Evolutionary conservation across 2,113 vertebrate species (phyloP).

Genomic region (Tachysurus fulvidraco): DNA sequence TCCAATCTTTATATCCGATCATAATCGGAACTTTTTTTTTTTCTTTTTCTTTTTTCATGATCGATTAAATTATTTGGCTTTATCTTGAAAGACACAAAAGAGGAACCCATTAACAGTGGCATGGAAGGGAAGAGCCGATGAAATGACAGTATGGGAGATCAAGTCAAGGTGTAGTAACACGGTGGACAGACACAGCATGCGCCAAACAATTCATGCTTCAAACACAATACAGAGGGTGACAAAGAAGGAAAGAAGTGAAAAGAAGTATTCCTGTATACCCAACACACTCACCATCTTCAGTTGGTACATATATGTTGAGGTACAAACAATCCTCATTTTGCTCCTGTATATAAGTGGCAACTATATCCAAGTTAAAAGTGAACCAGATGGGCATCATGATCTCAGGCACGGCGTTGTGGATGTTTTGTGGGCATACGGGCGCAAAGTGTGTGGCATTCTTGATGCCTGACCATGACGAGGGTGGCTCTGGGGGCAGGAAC

Average conservation of each 20-base stretch:
- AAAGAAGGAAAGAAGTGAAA: slow-evolving; percentile 55
- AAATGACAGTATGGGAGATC: slow-evolving; percentile 72
- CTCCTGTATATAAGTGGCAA: slow-evolving; percentile 97
- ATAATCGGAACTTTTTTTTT: slow-evolving; percentile 61
- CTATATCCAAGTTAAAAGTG: slow-evolving; percentile 98
- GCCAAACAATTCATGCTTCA: slow-evolving; percentile 85
- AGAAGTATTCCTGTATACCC: slow-evolving; percentile 58
- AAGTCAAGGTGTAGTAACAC: slow-evolving; percentile 72
- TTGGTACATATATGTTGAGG: slow-evolving; percentile 98
- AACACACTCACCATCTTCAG: slow-evolving; percentile 98
- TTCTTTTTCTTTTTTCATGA: slow-evolving; percentile 53
- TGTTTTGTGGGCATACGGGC: slow-evolving; percentile 97
- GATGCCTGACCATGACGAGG: slow-evolving; percentile 95
- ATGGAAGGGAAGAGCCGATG: slow-evolving; percentile 78
- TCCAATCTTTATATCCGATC: slow-evolving; percentile 68
- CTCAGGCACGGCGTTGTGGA: slow-evolving; percentile 96
- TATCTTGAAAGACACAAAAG: slow-evolving; percentile 75
- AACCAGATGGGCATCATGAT: slow-evolving; percentile 99
- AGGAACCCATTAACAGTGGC: slow-evolving; percentile 83
- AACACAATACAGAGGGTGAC: slow-evolving; percentile 77
- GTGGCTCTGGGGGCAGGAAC: slow-evolving; percentile 94
- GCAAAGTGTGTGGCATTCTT: slow-evolving; percentile 98
- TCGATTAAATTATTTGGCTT: slow-evolving; percentile 63
- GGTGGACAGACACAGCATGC: slow-evolving; percentile 84
- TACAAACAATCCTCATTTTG: slow-evolving; percentile 99